These are phyloP conservation scores for Myotis pilosus DNA, from an alignment of 2,797 vertebrate species.

Conservation along the genomic window DNA sequence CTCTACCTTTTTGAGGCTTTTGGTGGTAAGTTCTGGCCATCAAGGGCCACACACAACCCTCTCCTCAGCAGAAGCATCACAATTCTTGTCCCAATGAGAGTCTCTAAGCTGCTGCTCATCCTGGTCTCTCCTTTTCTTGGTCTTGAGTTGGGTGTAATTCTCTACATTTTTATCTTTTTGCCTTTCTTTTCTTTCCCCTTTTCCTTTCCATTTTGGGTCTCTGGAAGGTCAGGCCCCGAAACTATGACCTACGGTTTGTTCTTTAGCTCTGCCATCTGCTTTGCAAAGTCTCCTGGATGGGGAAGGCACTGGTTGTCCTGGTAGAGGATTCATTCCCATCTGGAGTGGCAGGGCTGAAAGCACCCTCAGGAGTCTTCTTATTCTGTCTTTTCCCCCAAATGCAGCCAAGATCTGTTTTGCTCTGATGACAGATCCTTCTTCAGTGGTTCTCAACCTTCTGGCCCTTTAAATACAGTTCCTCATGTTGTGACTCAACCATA, in stretches of 20 bases:
- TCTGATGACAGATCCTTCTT: slow-evolving; percentile 52
- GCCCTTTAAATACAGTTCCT: too few species aligned
- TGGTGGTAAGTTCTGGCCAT: background rate
- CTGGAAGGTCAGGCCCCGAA: background rate
- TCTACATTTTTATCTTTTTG: slow-evolving; percentile 83
- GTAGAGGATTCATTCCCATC: slow-evolving; percentile 77
- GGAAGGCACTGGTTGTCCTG: slow-evolving; percentile 89
- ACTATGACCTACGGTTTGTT: background rate
- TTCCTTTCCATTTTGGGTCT: background rate
- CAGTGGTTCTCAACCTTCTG: too few species aligned
- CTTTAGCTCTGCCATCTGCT: slow-evolving; percentile 90
- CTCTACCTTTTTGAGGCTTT: slow-evolving; percentile 65
- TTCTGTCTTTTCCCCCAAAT: background rate
- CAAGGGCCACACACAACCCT: background rate
- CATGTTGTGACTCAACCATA: too few species aligned
- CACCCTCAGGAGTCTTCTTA: slow-evolving; percentile 77
- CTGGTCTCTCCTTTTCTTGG: background rate
- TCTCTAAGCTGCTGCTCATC: background rate
- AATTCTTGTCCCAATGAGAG: background rate
- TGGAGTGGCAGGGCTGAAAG: slow-evolving; percentile 70
- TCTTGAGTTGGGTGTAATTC: background rate
- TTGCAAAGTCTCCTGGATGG: slow-evolving; percentile 93
- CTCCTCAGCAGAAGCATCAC: background rate
- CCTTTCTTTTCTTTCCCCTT: slow-evolving; percentile 66
- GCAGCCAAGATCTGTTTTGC: background rate